Evolutionary conservation across 2,113 vertebrate species (phyloP).

Genomic region (Serinus canaria): DNA sequence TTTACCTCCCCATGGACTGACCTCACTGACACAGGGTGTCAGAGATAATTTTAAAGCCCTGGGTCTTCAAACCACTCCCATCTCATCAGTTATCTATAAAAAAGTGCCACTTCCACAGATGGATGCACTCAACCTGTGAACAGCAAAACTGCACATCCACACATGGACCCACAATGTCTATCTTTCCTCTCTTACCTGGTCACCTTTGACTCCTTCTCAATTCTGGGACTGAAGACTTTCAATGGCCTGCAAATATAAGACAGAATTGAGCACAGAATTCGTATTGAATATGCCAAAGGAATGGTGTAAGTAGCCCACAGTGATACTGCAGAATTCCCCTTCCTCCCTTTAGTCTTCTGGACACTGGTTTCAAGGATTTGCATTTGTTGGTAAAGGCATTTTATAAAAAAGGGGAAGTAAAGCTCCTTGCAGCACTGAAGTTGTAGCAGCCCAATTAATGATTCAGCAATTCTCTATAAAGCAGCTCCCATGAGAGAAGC

Average conservation of each 20-base stretch:
- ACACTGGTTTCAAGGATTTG: not conserved
- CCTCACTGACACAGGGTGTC: not conserved
- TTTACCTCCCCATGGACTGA: not conserved
- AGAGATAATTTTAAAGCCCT: not conserved
- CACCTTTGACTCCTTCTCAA: not conserved
- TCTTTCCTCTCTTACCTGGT: not conserved
- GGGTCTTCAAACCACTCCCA: not conserved
- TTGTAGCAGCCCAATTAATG: not conserved
- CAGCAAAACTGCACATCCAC: not conserved
- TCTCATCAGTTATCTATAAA: not conserved
- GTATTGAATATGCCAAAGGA: not conserved
- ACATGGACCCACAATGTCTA: not conserved
- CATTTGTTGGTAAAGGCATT: not conserved
- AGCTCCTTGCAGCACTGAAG: not conserved
- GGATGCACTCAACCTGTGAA: not conserved
- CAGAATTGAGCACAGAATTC: not conserved
- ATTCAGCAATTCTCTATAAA: not conserved
- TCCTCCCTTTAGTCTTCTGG: not conserved
- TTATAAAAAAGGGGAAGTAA: not conserved
- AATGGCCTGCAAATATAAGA: not conserved
- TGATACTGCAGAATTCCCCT: not conserved
- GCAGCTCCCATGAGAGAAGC: not conserved
- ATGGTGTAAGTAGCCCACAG: not conserved
- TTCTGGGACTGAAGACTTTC: not conserved
- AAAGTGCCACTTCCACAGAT: not conserved